Evolutionary conservation across 2,797 vertebrate genomes (phyloP).

Genomic region (Morus bassanus): DNA sequence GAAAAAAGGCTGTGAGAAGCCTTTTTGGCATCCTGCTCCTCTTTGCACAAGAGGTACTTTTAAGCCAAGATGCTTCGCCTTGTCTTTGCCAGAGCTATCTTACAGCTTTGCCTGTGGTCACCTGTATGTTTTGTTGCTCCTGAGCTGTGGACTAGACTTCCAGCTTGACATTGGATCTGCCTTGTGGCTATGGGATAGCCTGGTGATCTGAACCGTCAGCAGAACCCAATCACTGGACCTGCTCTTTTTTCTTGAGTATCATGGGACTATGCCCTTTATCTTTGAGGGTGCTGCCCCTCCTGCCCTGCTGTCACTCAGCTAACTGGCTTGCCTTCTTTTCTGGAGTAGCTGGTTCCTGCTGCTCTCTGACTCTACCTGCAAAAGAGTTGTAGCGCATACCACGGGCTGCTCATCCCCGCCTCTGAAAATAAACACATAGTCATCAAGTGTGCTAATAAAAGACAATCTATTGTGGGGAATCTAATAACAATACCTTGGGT

Average conservation of each 20-base stretch:
- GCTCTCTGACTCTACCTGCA: neutral
- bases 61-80: neutral
- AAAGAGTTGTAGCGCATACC: rapidly evolving
- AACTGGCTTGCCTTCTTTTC: neutral
- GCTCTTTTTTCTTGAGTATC: neutral
- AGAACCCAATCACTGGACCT: neutral
- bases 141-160: neutral
- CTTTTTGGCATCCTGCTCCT: neutral
- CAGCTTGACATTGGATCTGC: neutral
- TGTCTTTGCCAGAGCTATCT: neutral
- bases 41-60: neutral
- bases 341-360: neutral
- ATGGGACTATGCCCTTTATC: neutral
- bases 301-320: neutral
- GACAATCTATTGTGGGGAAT: neutral
- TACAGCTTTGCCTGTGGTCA: neutral
- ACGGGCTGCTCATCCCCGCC: neutral
- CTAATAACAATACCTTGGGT: neutral
- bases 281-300: neutral
- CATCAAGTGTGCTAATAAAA: neutral
- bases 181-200: neutral
- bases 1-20: neutral
- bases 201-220: neutral
- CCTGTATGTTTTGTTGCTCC: neutral
- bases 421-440: neutral